Evolutionary conservation across 2,797 vertebrate species (phyloP).

Genomic region (Sebastes vulpes): DNA sequence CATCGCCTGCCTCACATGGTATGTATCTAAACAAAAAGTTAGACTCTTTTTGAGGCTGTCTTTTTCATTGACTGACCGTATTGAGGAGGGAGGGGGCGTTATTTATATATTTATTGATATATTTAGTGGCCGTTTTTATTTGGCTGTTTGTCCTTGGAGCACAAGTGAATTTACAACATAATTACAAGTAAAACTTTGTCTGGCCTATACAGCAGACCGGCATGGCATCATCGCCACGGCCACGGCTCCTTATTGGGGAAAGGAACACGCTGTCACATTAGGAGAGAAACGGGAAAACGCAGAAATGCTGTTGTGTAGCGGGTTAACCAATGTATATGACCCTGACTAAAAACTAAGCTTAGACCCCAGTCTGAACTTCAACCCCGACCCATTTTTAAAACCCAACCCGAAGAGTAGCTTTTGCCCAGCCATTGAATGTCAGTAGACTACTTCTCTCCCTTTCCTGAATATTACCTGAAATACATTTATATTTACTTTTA

Average conservation of each 20-base stretch:
- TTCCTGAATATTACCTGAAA: neutral
- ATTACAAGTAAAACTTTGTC: neutral
- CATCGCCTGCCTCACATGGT: conserved; percentile 88
- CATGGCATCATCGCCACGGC: too few species aligned
- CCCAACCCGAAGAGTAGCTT: neutral
- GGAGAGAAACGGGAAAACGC: too few species aligned
- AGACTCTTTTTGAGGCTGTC: neutral
- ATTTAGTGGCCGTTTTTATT: neutral
- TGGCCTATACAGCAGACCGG: neutral
- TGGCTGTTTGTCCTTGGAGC: neutral
- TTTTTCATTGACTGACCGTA: neutral
- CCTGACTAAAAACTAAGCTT: neutral
- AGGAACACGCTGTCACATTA: too few species aligned
- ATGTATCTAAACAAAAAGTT: neutral
- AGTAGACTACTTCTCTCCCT: neutral
- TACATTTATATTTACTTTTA: neutral
- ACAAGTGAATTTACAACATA: neutral
- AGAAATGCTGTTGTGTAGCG: too few species aligned
- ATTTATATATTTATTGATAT: neutral
- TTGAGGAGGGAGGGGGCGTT: too few species aligned
- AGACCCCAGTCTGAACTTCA: neutral
- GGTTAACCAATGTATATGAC: too few species aligned
- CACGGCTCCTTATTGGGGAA: too few species aligned
- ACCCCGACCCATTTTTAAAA: neutral
- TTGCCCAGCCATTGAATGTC: neutral